Evolutionary conservation across 2,113 vertebrate species (phyloP).

Genomic region (Chloropsis hardwickii): DNA sequence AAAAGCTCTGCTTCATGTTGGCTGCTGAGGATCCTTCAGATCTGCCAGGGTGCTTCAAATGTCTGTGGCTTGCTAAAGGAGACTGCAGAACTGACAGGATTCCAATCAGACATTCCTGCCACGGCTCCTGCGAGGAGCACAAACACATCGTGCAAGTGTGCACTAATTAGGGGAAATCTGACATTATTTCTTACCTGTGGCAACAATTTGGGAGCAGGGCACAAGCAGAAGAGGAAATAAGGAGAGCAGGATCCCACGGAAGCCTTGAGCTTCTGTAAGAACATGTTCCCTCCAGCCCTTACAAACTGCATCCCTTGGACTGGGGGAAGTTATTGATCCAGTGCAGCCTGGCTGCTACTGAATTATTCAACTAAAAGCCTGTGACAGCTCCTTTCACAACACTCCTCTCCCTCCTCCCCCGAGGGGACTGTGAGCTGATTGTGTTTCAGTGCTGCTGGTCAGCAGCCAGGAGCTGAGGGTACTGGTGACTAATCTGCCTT

Average conservation of each 20-base stretch:
- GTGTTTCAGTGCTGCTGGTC: background rate
- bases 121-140: fast-evolving
- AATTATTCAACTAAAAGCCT: conserved; percentile 23
- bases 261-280: background rate
- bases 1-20: background rate
- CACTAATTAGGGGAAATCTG: background rate
- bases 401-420: background rate
- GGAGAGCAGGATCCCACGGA: background rate
- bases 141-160: background rate
- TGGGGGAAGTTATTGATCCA: background rate
- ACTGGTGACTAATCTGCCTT: background rate
- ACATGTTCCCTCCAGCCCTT: background rate
- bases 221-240: background rate
- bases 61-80: background rate
- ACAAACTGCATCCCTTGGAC: background rate
- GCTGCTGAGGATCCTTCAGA: background rate
- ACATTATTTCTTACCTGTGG: background rate
- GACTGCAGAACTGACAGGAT: background rate
- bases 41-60: background rate
- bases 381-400: background rate
- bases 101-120: background rate
- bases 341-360: background rate
- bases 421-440: background rate
- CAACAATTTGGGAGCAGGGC: background rate
- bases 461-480: background rate